Evolutionary conservation across 2,797 vertebrate genomes (phyloP).

Genomic region (Phylloscopus collybita): DNA sequence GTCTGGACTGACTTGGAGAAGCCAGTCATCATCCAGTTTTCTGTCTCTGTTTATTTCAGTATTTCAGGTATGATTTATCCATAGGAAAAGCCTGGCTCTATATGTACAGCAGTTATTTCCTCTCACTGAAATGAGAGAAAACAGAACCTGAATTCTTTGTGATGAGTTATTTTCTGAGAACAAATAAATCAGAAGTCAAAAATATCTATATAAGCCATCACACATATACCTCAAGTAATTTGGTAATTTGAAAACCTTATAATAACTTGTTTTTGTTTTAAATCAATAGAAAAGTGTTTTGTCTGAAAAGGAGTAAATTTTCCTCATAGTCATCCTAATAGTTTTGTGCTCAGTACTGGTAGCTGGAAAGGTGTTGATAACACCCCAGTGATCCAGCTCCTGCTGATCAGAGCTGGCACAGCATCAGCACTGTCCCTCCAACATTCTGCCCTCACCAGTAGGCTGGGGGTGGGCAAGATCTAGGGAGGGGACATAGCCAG

Average conservation of each 20-base stretch:
- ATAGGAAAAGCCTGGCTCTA: not conserved
- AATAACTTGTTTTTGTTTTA: not conserved
- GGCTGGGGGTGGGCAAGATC: not conserved
- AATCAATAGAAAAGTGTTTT: not conserved
- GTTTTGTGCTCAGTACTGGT: not conserved
- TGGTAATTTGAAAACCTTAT: not conserved
- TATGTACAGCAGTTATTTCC: not conserved
- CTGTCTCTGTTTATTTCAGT: not conserved
- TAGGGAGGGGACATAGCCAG: not conserved
- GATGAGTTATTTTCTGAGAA: not conserved
- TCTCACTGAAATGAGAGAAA: not conserved
- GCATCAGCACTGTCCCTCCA: rapidly evolving
- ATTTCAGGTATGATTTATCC: not conserved
- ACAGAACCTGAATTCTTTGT: not conserved
- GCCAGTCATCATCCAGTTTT: not conserved
- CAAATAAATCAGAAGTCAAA: not conserved
- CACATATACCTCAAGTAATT: not conserved
- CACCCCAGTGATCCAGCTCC: not conserved
- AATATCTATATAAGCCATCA: not conserved
- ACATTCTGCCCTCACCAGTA: rapidly evolving
- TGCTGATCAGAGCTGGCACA: not conserved
- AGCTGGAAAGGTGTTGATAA: not conserved
- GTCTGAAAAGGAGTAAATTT: not conserved
- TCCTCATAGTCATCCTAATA: not conserved
- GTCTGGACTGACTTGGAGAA: not conserved